phyloP scores from a whole-genome alignment of 2,113 vertebrate genomes.

The Lethenteron camtschaticum region DNA sequence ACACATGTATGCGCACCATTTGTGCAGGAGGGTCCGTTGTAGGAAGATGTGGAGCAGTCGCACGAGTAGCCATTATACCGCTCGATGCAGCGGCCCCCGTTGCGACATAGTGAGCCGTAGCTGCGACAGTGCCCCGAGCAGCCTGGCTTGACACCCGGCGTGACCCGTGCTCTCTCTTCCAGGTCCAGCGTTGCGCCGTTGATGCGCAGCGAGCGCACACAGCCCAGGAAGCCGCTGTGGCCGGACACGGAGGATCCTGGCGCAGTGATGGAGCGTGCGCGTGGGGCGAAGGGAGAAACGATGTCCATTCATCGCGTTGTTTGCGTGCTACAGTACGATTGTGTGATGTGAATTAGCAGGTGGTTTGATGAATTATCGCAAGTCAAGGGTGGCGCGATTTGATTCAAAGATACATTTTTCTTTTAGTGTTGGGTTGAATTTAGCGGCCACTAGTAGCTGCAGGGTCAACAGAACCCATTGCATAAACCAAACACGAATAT shows the following conservation, averaged over 20 bases:
- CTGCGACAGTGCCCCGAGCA: slow-evolving; percentile 65
- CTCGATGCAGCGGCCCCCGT: slow-evolving; percentile 67
- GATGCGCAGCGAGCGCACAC: slow-evolving; percentile 59
- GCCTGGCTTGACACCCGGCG: slow-evolving; percentile 53
- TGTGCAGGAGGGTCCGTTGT: slow-evolving; percentile 75
- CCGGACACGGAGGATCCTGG: slow-evolving; percentile 61
- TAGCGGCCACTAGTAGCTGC: too few species aligned
- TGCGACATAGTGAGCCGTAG: slow-evolving; percentile 54
- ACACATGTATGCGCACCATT: slow-evolving; percentile 29
- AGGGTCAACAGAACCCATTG: too few species aligned
- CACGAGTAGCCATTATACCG: slow-evolving; percentile 71
- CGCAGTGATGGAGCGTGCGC: background rate
- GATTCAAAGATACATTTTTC: too few species aligned
- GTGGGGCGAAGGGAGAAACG: too few species aligned
- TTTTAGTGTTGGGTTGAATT: too few species aligned
- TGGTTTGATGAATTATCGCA: too few species aligned
- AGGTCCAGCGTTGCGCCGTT: slow-evolving; percentile 73
- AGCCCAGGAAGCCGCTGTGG: slow-evolving; percentile 62
- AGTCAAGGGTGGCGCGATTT: too few species aligned
- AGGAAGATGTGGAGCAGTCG: slow-evolving; percentile 75
- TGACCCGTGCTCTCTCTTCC: slow-evolving; percentile 64
- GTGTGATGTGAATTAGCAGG: too few species aligned
- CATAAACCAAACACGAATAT: too few species aligned
- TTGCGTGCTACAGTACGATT: too few species aligned
- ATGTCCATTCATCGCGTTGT: too few species aligned